Evolutionary conservation across 2,113 vertebrate genomes (phyloP).

Genomic region (Corythornis cristatus): DNA sequence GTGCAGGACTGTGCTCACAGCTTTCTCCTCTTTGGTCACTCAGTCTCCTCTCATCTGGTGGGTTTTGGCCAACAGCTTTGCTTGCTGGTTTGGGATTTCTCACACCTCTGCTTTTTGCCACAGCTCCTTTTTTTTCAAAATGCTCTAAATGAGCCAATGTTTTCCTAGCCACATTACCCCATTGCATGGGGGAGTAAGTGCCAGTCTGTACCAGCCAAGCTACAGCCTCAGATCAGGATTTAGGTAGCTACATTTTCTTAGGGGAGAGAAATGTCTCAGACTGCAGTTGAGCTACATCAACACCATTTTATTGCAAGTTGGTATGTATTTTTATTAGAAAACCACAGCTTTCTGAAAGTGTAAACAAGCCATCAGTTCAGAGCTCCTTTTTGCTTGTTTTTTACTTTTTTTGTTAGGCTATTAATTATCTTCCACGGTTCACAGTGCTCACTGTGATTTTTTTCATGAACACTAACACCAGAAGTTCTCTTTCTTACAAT

Average conservation of each 20-base stretch:
- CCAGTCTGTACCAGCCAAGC: background rate
- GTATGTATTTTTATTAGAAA: background rate
- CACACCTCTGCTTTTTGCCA: background rate
- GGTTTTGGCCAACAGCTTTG: background rate
- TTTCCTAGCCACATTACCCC: background rate
- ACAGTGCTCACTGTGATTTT: background rate
- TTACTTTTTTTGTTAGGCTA: background rate
- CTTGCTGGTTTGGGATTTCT: background rate
- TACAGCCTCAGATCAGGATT: background rate
- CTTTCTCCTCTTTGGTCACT: background rate
- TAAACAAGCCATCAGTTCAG: background rate
- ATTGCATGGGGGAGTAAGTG: background rate
- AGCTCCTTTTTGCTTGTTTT: background rate
- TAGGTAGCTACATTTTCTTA: background rate
- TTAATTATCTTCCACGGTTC: background rate
- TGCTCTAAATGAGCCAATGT: background rate
- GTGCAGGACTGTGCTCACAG: background rate
- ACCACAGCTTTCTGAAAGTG: background rate
- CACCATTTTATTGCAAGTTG: background rate
- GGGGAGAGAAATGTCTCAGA: background rate
- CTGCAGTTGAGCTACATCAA: background rate
- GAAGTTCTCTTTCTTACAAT: background rate
- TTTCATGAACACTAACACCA: background rate
- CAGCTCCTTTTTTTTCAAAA: background rate
- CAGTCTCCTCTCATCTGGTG: background rate